A percentile compares a stretch with the other conserved stretches of the same genome.
These are phyloP conservation scores for Drosophila arawakana DNA, from an alignment of 1,140 invertebrate genomes.

Conservation along the genomic window DNA sequence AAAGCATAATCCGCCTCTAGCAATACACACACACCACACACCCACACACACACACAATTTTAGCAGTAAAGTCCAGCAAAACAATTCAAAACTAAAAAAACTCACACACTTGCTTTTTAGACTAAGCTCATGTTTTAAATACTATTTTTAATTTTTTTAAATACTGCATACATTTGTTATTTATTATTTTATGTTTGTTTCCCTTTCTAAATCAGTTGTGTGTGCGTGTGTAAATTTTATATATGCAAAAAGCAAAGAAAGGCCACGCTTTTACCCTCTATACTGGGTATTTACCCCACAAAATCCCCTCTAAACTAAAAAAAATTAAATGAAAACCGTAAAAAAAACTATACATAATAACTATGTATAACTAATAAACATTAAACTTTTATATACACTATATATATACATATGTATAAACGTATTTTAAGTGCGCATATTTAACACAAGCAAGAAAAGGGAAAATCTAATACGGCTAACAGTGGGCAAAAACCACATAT, in stretches of 20 bases:
- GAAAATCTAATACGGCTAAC: constrained; percentile 58
- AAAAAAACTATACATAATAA: constrained; percentile 40
- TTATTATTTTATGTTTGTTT: constrained; percentile 67
- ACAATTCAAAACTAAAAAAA: no score
- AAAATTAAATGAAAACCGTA: constrained; percentile 19
- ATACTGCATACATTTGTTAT: constrained; percentile 70
- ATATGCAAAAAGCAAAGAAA: constrained; percentile 23
- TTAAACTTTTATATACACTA: constrained; percentile 58
- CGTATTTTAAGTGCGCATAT: constrained; percentile 49
- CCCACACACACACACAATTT: constrained; percentile 12
- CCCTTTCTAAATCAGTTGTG: constrained; percentile 37
- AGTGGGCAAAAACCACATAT: constrained; percentile 17
- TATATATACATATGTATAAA: constrained; percentile 42
- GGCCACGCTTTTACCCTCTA: constrained; percentile 46
- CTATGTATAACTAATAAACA: constrained; percentile 57
- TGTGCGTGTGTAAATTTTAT: constrained; percentile 43
- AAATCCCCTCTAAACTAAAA: constrained; percentile 28
- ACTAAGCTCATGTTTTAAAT: constrained; percentile 58
- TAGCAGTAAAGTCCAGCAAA: no score
- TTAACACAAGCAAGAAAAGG: constrained; percentile 40
- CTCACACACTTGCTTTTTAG: constrained; percentile 43
- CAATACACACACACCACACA: constrained; percentile 29
- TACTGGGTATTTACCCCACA: constrained; percentile 36
- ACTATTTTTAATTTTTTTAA: constrained; percentile 35
- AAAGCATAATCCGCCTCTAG: constrained; percentile 43